Percentiles rank a stretch among this genome's conserved stretches.
These are phyloP conservation scores for Epistrophella euchroma DNA, from an alignment of 2,888 invertebrate species.

Conservation along the genomic window DNA sequence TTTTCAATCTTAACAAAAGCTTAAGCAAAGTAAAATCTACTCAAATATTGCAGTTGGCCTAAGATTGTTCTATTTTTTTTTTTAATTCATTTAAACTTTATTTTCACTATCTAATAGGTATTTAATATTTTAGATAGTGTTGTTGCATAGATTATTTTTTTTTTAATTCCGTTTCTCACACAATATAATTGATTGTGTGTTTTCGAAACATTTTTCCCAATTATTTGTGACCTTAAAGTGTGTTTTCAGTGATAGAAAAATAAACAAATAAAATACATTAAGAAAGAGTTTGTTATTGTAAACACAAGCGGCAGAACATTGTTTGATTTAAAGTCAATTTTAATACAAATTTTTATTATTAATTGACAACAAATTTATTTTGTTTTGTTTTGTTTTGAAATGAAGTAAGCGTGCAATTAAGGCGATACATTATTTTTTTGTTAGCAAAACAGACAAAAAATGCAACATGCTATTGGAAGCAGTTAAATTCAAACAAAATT, in stretches of 20 bases:
- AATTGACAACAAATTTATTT: constrained; percentile 11
- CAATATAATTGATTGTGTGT: constrained; percentile 74
- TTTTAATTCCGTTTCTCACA: constrained; percentile 64
- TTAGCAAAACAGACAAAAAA: constrained; percentile 39
- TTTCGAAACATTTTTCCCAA: constrained; percentile 83
- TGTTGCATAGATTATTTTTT: constrained; percentile 57
- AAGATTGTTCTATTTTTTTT: constrained; percentile 39
- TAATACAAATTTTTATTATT: constrained; percentile 1
- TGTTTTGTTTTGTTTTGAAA: constrained; percentile 15
- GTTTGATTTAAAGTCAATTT: constrained; percentile 15
- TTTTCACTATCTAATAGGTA: constrained; percentile 59
- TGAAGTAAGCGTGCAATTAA: constrained; percentile 61
- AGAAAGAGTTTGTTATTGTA: constrained; percentile 17
- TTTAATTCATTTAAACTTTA: constrained; percentile 29
- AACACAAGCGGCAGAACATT: constrained; percentile 59
- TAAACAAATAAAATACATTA: constrained; percentile 21
- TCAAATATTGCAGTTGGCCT: constrained; percentile 67
- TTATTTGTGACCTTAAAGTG: constrained; percentile 84
- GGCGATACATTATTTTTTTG: constrained; percentile 22
- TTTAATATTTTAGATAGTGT: constrained; percentile 65
- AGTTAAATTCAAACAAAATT: constrained; percentile 16
- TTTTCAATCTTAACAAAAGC: constrained; percentile 57
- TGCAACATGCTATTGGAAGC: constrained; percentile 44
- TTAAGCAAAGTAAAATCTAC: constrained; percentile 75
- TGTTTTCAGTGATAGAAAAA: constrained; percentile 79